Conservation (phyloP, 2,797 vertebrate genomes). For the Macrochelys suwanniensis region DNA sequence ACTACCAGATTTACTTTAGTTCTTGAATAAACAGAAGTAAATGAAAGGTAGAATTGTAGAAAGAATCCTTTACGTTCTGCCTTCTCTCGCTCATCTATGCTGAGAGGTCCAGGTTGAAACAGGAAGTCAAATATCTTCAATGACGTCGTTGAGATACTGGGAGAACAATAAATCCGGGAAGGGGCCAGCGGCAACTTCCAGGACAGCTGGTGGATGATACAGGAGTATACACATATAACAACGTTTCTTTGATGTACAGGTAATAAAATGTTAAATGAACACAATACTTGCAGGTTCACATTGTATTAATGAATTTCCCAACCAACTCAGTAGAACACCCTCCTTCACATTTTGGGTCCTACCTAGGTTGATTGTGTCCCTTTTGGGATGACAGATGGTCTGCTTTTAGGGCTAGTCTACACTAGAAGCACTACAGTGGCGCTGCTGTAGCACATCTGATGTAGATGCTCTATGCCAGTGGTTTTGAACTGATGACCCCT, state of each 20-base stretch:
- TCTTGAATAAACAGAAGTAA: neutral
- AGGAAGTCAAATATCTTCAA: neutral
- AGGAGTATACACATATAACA: neutral
- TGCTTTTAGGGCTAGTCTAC: neutral
- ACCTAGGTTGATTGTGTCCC: neutral
- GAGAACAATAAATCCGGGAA: neutral
- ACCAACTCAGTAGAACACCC: neutral
- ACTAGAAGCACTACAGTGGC: neutral
- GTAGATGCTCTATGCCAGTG: neutral
- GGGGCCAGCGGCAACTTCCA: neutral
- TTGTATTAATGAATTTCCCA: neutral
- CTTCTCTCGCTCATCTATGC: constrained; percentile 4
- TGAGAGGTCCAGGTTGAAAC: neutral
- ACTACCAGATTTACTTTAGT: neutral
- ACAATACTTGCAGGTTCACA: neutral
- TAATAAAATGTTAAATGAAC: neutral
- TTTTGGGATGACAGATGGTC: neutral
- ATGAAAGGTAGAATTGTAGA: neutral
- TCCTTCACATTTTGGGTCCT: neutral
- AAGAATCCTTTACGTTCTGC: neutral
- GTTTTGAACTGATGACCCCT: too few species aligned
- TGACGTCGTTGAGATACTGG: neutral
- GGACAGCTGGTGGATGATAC: neutral
- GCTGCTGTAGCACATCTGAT: neutral
- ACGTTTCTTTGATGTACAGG: neutral